These are phyloP conservation scores for Dryobates pubescens DNA, from an alignment of 2,797 vertebrate genomes.

Conservation along the genomic window DNA sequence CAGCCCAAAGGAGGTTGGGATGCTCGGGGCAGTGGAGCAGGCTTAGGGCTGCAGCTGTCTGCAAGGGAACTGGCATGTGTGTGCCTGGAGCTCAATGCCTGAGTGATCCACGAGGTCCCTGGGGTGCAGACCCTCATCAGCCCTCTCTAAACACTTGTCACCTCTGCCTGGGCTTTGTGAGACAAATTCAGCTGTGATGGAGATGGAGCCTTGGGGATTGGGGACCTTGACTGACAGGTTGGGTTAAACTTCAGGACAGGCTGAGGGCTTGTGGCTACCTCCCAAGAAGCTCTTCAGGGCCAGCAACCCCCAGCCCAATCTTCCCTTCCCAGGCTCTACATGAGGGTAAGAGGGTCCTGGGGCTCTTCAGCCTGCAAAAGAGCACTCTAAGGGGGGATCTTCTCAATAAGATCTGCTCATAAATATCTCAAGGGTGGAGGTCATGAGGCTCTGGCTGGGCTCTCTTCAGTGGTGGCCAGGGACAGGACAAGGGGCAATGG, in stretches of 20 bases:
- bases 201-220: not conserved
- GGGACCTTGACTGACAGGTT: not conserved
- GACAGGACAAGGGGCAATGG: too few relatives aligned
- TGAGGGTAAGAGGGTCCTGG: too few relatives aligned
- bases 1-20: fast-evolving
- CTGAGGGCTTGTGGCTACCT: not conserved
- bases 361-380: too few relatives aligned
- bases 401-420: too few relatives aligned
- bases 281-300: not conserved
- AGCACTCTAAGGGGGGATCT: too few relatives aligned
- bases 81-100: not conserved
- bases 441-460: too few relatives aligned
- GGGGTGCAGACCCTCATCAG: not conserved
- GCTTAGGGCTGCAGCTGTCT: not conserved
- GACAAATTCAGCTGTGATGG: not conserved
- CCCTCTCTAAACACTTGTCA: not conserved
- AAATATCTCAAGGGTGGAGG: too few relatives aligned
- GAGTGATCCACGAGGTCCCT: fast-evolving
- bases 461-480: too few relatives aligned
- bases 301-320: not conserved
- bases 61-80: fast-evolving
- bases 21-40: not conserved
- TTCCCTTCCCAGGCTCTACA: not conserved
- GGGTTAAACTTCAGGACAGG: not conserved
- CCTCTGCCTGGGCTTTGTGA: not conserved